Evolutionary conservation across 2,113 vertebrate genomes (phyloP), one percentile per base, ranked within the genome.

Genomic region (Pandion haliaetus): DNA sequence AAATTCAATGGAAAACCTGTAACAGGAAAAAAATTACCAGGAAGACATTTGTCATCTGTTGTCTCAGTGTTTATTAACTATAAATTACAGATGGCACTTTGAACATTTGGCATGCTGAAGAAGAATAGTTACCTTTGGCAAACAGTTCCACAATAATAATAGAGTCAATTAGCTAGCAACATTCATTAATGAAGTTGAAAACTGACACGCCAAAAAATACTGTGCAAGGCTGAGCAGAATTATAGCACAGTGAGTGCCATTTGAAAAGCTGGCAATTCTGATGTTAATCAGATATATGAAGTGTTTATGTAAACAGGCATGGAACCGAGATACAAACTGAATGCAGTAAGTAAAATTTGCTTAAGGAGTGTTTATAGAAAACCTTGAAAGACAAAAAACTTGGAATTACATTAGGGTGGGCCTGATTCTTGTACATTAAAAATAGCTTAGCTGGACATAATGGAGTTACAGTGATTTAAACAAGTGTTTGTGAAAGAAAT

Each of bases 131-230:
- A 97, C 66, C 88, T 91, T 92, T 95, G 91, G 86, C 72, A 94
- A 94, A 82, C 24, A 58, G 54, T 72, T 93, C 82, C 50, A 77
- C 50, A 66, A 69, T 67, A 88, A 80, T 87, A 86, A 67, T 19
- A 38, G 52, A 96, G 72, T 89, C 86, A 94, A 82, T 95, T 94
- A 96, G 67, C 73, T 62, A 85, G 73, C 79, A 95, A 42, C 32
- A 36, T 74, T 96, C 77, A 95, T 95, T 89, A 95, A 97, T 95
- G 95, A 93, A 82, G 65, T 3, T n/a, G 71, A 93, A 70, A 69
- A 79, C 67, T 87, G 71, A 71, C n/a, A 93, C 12, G 34, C 61
- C 77, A 95, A 96, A 96, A 94, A 91, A 86, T 65, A 54, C 17
- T 79, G 40, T 67, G 34, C 42, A 82, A 73, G 42, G 47, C 89